A percentile compares a stretch with the other conserved stretches of the same genome.
phyloP scores from a whole-genome alignment of 2,888 invertebrate genomes.

The Lasioglossum vierecki region DNA sequence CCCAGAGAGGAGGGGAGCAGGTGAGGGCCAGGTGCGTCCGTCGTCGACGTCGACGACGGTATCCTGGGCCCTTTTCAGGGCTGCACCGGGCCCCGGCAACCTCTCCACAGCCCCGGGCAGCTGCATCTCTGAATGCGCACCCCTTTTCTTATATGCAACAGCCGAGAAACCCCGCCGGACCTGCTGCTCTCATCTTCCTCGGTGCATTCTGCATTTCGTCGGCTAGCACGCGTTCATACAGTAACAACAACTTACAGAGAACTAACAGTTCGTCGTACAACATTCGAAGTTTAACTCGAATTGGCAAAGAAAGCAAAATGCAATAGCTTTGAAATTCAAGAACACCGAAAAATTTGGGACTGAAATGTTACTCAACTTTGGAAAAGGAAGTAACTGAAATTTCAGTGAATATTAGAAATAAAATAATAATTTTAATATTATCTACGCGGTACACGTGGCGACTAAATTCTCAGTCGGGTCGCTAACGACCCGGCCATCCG shows the following conservation, averaged over 20 bases:
- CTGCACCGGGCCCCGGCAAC: slow-evolving; percentile 77
- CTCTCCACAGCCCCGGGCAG: slow-evolving; percentile 67
- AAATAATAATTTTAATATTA: background rate
- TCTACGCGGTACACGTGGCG: background rate
- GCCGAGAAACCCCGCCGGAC: slow-evolving; percentile 58
- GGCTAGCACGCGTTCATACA: too few species aligned
- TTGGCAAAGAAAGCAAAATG: too few species aligned
- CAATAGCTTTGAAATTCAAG: too few species aligned
- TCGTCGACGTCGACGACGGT: slow-evolving; percentile 34
- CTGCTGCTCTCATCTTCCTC: background rate
- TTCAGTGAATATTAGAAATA: background rate
- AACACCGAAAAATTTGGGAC: too few species aligned
- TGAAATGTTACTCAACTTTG: too few species aligned
- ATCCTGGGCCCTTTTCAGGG: slow-evolving; percentile 69
- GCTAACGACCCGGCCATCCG: background rate
- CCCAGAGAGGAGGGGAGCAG: slow-evolving; percentile 69
- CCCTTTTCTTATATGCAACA: slow-evolving; percentile 52
- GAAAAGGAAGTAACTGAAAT: too few species aligned
- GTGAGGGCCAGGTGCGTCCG: slow-evolving; percentile 77
- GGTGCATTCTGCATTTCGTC: background rate
- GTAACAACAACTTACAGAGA: too few species aligned
- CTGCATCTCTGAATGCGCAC: slow-evolving; percentile 67
- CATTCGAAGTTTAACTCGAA: too few species aligned
- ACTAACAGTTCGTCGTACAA: too few species aligned
- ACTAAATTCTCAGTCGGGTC: background rate